Percentiles rank a stretch among this genome's conserved stretches.
Evolutionary conservation across 35 echinoderm and acorn worm genomes (phyloP).

Genomic region (Lytechinus pictus): DNA sequence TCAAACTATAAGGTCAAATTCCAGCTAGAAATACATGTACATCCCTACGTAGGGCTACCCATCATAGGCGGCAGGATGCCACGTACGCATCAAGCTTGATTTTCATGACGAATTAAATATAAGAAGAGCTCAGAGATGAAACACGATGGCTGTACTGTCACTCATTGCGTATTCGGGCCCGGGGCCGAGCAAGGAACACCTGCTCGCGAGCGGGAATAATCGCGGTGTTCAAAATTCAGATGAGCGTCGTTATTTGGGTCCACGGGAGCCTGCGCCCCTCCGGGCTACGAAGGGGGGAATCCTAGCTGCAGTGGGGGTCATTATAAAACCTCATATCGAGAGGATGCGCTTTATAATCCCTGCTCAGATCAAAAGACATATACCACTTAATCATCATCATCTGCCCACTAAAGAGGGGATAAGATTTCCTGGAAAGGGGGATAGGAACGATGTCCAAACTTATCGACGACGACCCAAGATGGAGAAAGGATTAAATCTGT

Average conservation of each 20-base stretch:
- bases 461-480: background rate
- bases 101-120: background rate
- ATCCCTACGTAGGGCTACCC: too few species aligned
- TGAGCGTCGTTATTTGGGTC: conserved; percentile 22
- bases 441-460: background rate
- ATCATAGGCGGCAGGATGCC: too few species aligned
- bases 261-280: background rate
- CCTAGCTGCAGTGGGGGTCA: background rate
- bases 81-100: background rate
- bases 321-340: background rate
- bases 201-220: conserved; percentile 46
- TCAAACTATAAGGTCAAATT: too few species aligned
- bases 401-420: background rate
- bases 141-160: background rate
- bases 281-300: background rate
- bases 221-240: conserved; percentile 44
- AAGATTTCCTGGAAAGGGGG: background rate
- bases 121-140: background rate
- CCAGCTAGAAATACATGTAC: too few species aligned
- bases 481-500: background rate
- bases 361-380: conserved; percentile 21
- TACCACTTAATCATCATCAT: conserved; percentile 24
- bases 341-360: conserved; percentile 13
- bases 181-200: background rate
- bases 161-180: conserved; percentile 35